Evolutionary conservation across 1,140 invertebrate species (phyloP), one percentile per base, ranked within the genome.

Genomic region (Solen grandis): DNA sequence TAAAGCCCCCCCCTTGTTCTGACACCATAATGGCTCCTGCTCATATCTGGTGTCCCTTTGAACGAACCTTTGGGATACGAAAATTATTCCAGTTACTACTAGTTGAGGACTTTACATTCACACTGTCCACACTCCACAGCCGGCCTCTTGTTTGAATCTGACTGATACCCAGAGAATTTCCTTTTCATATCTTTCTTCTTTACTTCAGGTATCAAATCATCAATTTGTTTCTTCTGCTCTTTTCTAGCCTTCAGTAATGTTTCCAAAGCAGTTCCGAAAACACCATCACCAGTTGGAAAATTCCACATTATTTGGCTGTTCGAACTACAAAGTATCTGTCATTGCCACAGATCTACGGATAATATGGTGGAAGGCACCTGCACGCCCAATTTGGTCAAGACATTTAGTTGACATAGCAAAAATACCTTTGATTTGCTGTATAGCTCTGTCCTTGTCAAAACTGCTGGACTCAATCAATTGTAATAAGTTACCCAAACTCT

Each of bases 331-430:
- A n/a, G 69, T 35, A 36, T 73, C 78, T 8, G 60, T 16, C 36
- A 66, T 35, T 10, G 57, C 41, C 5, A 46, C 57, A 52, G 59
- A 54, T 4, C 66, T 50, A 0, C 66, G 5, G 1, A 72, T 33
- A 22, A 72, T 35, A 72, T 80, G 77, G 13, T 52, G 22, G 54
- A 63, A 80, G 29, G 25, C 77, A 3, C 77, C 66, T 19, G 57
- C 19, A 13, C 68, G 69, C 5, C 57, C 66, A 25, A 31, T 19
- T 25, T 72, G 66, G 46, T 80, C 77, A 2, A 80, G 27, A 14
- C 33, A 14, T 62, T 80, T 80, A 2, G 57, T 63, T 2, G 66
- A 70, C 29, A 79, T 70, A 29, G 22, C 38, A 55, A 63, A 72
- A 25, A 72, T 29, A 60, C 72, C 77, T 29, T 55, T 50, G 2